Evolutionary conservation across 2,888 invertebrate genomes (phyloP), one percentile per base, ranked within the genome.

Genomic region (Acanthosepion pharaonis): DNA sequence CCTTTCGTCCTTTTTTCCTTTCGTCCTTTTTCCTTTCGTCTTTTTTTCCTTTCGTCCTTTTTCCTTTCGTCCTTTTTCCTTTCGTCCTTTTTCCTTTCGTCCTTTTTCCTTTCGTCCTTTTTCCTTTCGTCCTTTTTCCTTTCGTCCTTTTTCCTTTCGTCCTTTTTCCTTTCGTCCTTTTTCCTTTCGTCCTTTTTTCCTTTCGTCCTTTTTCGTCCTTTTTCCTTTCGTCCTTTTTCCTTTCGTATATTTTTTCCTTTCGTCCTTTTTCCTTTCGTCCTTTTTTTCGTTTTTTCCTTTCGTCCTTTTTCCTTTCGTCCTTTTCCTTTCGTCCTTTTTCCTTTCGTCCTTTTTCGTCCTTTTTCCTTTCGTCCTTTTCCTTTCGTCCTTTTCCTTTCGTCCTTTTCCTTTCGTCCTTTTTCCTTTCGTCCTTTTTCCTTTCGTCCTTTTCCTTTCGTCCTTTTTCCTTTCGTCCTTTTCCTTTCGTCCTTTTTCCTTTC

Each of bases 381-480:
- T 8, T 6, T 25, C 6, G 0, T 64, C 25, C n/a, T 9, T n/a
- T n/a, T 11, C 0, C 15, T 78, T 2, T 0, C 4, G 8, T n/a
- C 5, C 23, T n/a, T 2, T 9, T 11, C 23, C 33, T 15, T 64
- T 25, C 25, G 28, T 64, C 28, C n/a, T n/a, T 28, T 8, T 3
- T 78, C 9, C 3, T n/a, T 28, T 25, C 28, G 0, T 28, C 8
- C n/a, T n/a, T 28, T 28, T 64, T 33, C 33, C 1, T 33, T 33
- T 33, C n/a, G n/a, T n/a, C n/a, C n/a, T n/a, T n/a, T 33, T 33
- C 1, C 33, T 33, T 33, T 33, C 33, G 0, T 33, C 64, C 6
- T 25, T 25, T 20, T 25, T 23, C 4, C 5, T 25, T 2, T 59
- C 0, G 1, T 20, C 20, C 0, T 59, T 20, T 28, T 25, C 9